Base-by-base conservation (phyloP, 2,113 vertebrate genomes). In the Atherinomorus stipes region DNA sequence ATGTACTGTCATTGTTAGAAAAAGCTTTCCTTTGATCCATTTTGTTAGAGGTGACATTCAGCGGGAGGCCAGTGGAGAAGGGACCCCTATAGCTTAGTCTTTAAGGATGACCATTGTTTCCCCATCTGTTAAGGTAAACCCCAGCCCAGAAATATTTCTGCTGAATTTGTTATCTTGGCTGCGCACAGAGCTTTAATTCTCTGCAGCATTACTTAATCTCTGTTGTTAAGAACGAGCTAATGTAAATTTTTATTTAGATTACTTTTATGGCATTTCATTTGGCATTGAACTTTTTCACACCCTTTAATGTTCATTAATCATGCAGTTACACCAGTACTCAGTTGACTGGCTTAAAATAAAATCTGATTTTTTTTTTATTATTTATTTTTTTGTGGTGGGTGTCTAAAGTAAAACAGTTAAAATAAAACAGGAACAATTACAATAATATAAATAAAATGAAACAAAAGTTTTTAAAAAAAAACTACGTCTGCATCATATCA, bases 11-110 rank as follows among this genome's bases (percentile, higher is more conserved):
- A 31, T 13, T 5, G 58, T 45, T 61, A n/a, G 42, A 65, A 68
- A 73, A 77, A 23, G 62, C 56, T 61, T 69, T 56, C 31, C 69
- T 87, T 84, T 89, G 50, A 87, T 81, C 78, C 51, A 23, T 83
- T 81, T 71, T 40, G 66, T 69, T 80, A 88, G 84, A 90, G 91
- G 90, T 93, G 93, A 93, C 92, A 89, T 93, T 93, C 88, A 92
- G 89, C 87, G 63, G 90, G 86, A 73, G 71, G 75, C 70, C 84
- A 85, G 78, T 88, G 85, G 83, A 85, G 85, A 84, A 64, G 56
- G 50, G 64, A 71, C 84, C 88, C 85, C 84, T 62, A 52, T 26
- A 57, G 82, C 51, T 90, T 81, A 88, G 79, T 90, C 89, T 89
- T 87, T 91, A 74, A 86, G 78, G 79, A 68, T 71, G 49, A 72